Evolutionary conservation across 2,113 vertebrate species (phyloP).

Genomic region (Pseudorectes ferrugineus): DNA sequence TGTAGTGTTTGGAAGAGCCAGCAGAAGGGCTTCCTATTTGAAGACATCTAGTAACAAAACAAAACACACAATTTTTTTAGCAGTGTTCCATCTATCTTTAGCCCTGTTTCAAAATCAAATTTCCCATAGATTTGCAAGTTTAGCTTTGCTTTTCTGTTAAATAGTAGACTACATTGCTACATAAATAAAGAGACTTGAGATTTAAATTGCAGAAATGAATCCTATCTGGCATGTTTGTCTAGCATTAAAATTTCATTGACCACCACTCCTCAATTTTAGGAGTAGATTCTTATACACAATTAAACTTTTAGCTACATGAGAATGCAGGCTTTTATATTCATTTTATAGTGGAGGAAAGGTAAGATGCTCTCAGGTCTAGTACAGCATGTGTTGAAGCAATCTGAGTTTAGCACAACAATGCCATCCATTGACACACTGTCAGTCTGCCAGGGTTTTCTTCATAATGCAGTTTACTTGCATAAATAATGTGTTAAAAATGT

Average conservation of each 20-base stretch:
- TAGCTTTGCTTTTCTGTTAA: not conserved
- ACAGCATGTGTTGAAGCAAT: not conserved
- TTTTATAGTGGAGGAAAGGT: not conserved
- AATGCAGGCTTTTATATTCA: not conserved
- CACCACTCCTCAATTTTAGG: not conserved
- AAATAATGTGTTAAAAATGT: not conserved
- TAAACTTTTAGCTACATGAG: not conserved
- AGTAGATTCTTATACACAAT: not conserved
- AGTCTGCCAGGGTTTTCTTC: not conserved
- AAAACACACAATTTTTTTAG: not conserved
- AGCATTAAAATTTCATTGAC: not conserved
- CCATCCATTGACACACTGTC: not conserved
- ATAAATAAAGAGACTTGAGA: not conserved
- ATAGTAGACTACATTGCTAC: not conserved
- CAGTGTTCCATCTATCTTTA: not conserved
- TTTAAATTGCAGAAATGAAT: slow-evolving; percentile 39
- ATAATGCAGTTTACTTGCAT: not conserved
- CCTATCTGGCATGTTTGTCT: not conserved
- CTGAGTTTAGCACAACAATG: not conserved
- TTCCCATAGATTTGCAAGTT: not conserved
- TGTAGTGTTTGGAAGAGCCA: not conserved
- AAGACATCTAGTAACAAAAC: not conserved
- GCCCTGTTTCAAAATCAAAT: not conserved
- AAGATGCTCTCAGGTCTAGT: not conserved
- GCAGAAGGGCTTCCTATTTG: not conserved